These are phyloP conservation scores for Periplaneta americana DNA, from an alignment of 1,140 invertebrate species.

Conservation along the genomic window DNA sequence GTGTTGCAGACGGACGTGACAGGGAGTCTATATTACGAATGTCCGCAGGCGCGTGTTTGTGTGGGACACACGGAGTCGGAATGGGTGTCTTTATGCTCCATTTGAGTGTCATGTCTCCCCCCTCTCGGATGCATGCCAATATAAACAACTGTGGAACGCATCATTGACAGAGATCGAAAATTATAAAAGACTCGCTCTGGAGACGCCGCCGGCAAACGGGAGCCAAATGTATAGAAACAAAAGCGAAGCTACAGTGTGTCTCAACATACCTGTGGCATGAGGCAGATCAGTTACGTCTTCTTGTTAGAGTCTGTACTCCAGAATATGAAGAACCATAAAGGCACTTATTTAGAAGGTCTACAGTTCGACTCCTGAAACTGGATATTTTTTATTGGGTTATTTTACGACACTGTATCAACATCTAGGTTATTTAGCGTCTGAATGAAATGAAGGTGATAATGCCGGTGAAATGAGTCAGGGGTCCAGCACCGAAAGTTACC, in stretches of 20 bases:
- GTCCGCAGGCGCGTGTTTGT: neutral
- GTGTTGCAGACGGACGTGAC: neutral
- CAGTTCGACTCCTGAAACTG: no score
- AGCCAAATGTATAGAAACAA: neutral
- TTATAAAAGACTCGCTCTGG: neutral
- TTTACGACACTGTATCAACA: no score
- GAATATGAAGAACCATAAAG: no score
- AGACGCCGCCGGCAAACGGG: no score
- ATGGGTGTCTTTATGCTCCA: neutral
- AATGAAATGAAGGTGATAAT: no score
- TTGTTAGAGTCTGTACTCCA: no score
- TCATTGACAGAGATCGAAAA: neutral
- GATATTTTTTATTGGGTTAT: no score
- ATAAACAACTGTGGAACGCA: neutral
- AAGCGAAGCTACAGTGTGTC: neutral
- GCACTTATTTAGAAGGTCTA: no score
- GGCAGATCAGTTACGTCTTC: no score
- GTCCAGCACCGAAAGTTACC: no score
- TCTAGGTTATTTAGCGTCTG: no score
- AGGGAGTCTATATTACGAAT: neutral
- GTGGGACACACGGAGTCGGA: neutral
- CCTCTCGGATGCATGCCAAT: neutral
- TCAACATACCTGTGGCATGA: neutral
- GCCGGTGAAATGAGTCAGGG: no score
- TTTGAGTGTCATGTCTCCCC: neutral